A percentile compares a stretch with the other conserved stretches of the same genome.
These are phyloP conservation scores for Villa cingulata DNA, from an alignment of 2,888 invertebrate genomes.

Conservation along the genomic window DNA sequence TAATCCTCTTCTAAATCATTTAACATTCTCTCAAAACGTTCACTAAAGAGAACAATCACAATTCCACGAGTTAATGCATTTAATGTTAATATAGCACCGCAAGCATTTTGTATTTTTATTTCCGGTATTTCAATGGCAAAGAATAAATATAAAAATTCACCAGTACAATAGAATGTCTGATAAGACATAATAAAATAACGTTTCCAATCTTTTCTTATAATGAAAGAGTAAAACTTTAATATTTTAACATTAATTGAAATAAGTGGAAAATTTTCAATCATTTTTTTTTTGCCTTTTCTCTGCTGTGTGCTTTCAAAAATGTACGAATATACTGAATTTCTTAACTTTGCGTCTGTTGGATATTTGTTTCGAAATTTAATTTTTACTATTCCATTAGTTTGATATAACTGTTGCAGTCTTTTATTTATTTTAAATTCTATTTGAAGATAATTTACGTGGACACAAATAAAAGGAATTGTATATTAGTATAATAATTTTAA, in stretches of 20 bases:
- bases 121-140: slow-evolving; percentile 5
- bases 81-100: slow-evolving; percentile 8
- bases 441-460: too few species aligned
- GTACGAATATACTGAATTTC: too few species aligned
- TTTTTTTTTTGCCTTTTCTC: not conserved
- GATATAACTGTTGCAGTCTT: too few species aligned
- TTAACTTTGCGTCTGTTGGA: too few species aligned
- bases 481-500: too few species aligned
- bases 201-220: slow-evolving; percentile 7
- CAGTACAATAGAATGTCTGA: slow-evolving; percentile 1
- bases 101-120: slow-evolving; percentile 7
- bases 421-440: too few species aligned
- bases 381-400: too few species aligned
- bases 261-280: slow-evolving; percentile 3
- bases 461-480: too few species aligned
- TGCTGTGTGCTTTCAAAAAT: too few species aligned
- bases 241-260: slow-evolving; percentile 5
- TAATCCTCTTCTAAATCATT: slow-evolving; percentile 1
- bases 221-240: slow-evolving; percentile 3
- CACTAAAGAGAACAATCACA: not conserved
- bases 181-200: slow-evolving; percentile 6
- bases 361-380: too few species aligned
- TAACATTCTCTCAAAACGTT: slow-evolving; percentile 8
- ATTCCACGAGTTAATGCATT: slow-evolving; percentile 6
- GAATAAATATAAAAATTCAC: slow-evolving; percentile 9